Evolutionary conservation across 1,140 invertebrate species (phyloP).

Genomic region (Colletes gigas): DNA sequence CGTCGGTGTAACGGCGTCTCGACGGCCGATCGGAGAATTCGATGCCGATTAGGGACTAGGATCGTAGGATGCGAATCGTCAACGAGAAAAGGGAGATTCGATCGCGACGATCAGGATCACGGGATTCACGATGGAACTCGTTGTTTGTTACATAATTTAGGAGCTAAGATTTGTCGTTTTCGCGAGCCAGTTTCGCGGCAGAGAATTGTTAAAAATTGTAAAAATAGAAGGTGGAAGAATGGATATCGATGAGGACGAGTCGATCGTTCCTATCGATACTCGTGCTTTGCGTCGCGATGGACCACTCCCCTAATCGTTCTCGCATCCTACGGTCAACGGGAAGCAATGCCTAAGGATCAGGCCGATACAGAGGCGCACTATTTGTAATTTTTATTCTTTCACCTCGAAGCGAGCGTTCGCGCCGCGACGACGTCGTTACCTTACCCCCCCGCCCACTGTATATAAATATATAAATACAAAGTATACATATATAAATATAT

Average conservation of each 20-base stretch:
- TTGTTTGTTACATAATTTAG: not conserved
- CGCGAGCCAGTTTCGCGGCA: not conserved
- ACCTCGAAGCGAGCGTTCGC: constrained; percentile 19
- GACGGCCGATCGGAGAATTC: not conserved
- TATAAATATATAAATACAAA: constrained; percentile 78
- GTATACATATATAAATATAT: constrained; percentile 68
- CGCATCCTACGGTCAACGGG: constrained; percentile 8
- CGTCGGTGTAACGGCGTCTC: constrained; percentile 26
- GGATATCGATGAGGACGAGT: too few species aligned
- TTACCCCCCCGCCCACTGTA: constrained; percentile 71
- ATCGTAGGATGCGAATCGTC: not conserved
- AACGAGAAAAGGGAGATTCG: not conserved
- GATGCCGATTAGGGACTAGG: not conserved
- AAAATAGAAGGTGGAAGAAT: not conserved
- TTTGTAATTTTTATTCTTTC: constrained; percentile 40
- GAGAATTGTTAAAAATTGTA: not conserved
- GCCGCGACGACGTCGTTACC: constrained; percentile 40
- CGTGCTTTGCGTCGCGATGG: too few species aligned
- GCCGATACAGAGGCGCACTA: not conserved
- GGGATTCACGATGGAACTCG: not conserved
- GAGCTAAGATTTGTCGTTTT: not conserved
- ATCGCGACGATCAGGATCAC: not conserved
- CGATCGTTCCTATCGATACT: too few species aligned
- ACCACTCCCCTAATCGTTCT: not conserved
- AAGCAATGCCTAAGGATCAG: not conserved